phyloP scores from a whole-genome alignment of 64 coral and sea anemone species.

The Platygyra sinensis region DNA sequence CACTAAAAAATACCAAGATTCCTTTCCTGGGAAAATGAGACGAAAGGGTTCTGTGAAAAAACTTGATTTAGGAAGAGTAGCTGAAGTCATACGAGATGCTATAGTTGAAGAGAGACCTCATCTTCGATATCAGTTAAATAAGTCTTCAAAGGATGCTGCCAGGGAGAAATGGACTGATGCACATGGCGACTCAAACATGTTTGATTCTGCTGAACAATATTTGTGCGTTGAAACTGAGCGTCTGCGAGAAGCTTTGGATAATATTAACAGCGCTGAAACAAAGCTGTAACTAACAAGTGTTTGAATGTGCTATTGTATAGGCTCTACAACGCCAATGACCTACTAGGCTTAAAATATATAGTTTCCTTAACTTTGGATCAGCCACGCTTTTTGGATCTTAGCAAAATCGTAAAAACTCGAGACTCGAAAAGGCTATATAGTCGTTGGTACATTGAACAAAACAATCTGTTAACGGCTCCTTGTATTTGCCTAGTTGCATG shows the following conservation, averaged over 20 bases:
- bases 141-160: slow-evolving; percentile 70
- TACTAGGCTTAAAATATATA: too few species aligned
- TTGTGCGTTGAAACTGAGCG: slow-evolving; percentile 88
- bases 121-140: slow-evolving; percentile 83
- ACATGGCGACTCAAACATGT: slow-evolving; percentile 66
- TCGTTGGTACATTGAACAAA: too few species aligned
- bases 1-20: slow-evolving; percentile 89
- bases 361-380: too few species aligned
- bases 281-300: not conserved
- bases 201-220: slow-evolving; percentile 80
- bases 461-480: too few species aligned
- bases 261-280: slow-evolving; percentile 15
- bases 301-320: too few species aligned
- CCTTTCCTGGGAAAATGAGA: slow-evolving; percentile 67
- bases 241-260: slow-evolving; percentile 60
- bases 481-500: too few species aligned
- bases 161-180: slow-evolving; percentile 79
- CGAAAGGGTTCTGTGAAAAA: slow-evolving; percentile 86
- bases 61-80: slow-evolving; percentile 62
- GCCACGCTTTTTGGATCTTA: too few species aligned
- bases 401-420: too few species aligned
- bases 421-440: too few species aligned
- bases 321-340: too few species aligned
- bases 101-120: slow-evolving; percentile 77
- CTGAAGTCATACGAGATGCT: slow-evolving; percentile 48